Conservation (phyloP, 2,113 vertebrate genomes). For the Ciconia maguari region DNA sequence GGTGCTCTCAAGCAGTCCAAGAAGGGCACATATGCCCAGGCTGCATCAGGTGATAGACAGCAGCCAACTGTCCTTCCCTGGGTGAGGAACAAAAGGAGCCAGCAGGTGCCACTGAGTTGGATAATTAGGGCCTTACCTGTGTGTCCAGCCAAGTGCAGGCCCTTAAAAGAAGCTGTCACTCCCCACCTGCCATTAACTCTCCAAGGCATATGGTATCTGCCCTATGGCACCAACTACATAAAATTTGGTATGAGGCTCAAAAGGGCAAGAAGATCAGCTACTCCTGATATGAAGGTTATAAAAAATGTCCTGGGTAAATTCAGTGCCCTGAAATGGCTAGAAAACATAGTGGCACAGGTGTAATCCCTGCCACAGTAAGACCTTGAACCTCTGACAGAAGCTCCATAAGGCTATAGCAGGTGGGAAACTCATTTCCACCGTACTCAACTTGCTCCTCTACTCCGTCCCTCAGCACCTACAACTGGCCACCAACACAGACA, state of each 20-base stretch:
- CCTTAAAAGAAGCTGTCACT: background rate
- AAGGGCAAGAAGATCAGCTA: background rate
- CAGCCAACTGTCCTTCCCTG: background rate
- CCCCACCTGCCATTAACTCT: background rate
- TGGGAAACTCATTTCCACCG: background rate
- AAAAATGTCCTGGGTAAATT: background rate
- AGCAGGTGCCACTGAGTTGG: background rate
- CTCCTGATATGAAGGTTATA: background rate
- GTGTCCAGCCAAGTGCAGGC: background rate
- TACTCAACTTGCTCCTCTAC: background rate
- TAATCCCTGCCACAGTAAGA: background rate
- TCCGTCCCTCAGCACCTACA: background rate
- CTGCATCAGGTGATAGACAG: background rate
- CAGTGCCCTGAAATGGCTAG: background rate
- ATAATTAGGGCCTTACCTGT: background rate
- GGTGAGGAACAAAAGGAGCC: background rate
- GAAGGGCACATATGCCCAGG: background rate
- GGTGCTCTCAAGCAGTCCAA: background rate
- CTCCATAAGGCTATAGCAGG: background rate
- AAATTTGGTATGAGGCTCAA: background rate
- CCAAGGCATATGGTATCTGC: background rate
- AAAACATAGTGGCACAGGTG: background rate
- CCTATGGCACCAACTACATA: background rate
- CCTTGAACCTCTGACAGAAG: background rate
- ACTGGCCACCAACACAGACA: background rate